These are phyloP conservation scores for Mylabris phalerata DNA, from an alignment of 1,140 invertebrate species.

Conservation along the genomic window DNA sequence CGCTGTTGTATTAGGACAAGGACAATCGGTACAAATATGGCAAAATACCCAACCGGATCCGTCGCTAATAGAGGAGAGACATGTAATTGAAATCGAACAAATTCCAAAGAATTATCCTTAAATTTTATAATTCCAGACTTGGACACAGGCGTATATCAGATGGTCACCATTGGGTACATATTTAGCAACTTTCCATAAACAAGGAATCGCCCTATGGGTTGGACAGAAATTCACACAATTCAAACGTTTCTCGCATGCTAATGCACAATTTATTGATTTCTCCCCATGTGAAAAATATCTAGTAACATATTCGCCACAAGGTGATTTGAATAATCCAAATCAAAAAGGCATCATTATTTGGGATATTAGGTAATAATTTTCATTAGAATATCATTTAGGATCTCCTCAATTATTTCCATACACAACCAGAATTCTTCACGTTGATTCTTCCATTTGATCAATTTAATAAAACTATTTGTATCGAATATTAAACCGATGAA, in stretches of 20 bases:
- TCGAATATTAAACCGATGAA: too few relatives aligned
- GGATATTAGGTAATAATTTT: constrained; percentile 67
- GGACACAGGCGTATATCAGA: constrained; percentile 92
- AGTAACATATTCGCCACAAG: constrained; percentile 80
- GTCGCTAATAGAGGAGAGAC: constrained; percentile 71
- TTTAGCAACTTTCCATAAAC: constrained; percentile 89
- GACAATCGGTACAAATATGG: constrained; percentile 77
- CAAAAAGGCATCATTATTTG: constrained; percentile 80
- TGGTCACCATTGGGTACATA: constrained; percentile 98
- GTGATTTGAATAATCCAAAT: constrained; percentile 55
- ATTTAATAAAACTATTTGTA: too few relatives aligned
- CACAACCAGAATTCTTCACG: too few relatives aligned
- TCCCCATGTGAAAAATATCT: constrained; percentile 96
- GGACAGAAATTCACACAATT: constrained; percentile 89
- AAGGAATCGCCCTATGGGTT: constrained; percentile 95
- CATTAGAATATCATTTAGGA: too few relatives aligned
- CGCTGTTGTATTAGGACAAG: constrained; percentile 77
- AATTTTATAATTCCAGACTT: constrained; percentile 53
- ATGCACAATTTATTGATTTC: constrained; percentile 94
- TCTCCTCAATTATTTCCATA: too few relatives aligned
- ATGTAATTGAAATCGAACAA: constrained; percentile 48
- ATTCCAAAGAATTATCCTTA: background rate
- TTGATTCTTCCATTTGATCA: too few relatives aligned
- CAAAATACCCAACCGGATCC: constrained; percentile 88
- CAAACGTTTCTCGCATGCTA: constrained; percentile 82